A percentile compares a stretch with the other conserved stretches of the same genome.
Evolutionary conservation across 2,797 vertebrate genomes (phyloP).

Genomic region (Staurois parvus): DNA sequence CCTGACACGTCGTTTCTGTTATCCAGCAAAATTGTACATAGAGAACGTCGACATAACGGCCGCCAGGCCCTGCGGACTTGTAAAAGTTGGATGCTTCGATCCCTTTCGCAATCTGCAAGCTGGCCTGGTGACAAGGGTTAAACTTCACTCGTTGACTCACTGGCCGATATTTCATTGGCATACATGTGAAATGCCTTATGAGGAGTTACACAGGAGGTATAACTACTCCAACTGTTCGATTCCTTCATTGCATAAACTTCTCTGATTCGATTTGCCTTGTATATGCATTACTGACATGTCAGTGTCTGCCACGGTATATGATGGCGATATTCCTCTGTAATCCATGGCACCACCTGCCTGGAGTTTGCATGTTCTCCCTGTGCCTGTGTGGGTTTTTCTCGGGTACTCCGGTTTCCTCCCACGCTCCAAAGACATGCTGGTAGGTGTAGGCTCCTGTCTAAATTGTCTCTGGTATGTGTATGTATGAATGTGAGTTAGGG

Average conservation of each 20-base stretch:
- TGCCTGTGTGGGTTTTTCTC: too few relatives aligned
- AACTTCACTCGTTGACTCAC: slow-evolving; percentile 12
- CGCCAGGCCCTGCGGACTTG: not conserved
- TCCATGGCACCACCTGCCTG: too few relatives aligned
- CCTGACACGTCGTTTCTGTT: not conserved
- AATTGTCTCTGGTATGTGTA: too few relatives aligned
- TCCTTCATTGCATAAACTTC: not conserved
- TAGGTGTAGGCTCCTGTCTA: too few relatives aligned
- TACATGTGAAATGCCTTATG: slow-evolving; percentile 13
- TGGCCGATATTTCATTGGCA: not conserved
- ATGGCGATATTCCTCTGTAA: too few relatives aligned
- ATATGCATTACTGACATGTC: too few relatives aligned
- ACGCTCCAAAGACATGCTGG: too few relatives aligned
- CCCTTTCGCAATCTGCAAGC: not conserved
- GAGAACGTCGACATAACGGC: not conserved
- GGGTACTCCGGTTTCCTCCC: too few relatives aligned
- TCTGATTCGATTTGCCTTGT: not conserved
- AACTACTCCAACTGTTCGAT: not conserved
- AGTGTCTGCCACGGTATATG: not conserved
- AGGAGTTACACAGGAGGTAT: not conserved
- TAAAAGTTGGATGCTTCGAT: slow-evolving; percentile 13
- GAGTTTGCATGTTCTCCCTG: too few relatives aligned
- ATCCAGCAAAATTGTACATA: not conserved
- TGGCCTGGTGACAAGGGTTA: slow-evolving; percentile 20
- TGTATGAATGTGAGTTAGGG: too few relatives aligned